Evolutionary conservation across 2,888 invertebrate genomes (phyloP), one percentile per base, ranked within the genome.

Genomic region (Ectobius pallidus): DNA sequence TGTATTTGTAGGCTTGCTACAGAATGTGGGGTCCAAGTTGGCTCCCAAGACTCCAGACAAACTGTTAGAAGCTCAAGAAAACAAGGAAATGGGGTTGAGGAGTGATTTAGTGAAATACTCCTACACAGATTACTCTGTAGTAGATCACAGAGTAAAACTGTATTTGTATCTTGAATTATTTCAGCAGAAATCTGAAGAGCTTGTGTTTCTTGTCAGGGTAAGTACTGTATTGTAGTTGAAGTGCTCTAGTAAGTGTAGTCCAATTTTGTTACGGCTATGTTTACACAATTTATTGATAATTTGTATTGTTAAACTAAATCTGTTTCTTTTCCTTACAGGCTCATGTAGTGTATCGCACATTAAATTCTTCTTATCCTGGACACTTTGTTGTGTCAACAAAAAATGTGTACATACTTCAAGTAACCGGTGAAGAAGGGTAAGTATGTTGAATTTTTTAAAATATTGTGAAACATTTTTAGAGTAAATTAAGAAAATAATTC

Each of bases 141-240:
- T 87, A 20, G 89, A 89, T 80, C 88, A 87, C 77, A 85, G 88
- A 63, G 81, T 89, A n/a, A 88, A 88, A 78, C 80, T 87, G 3
- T 86, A 86, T 78, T 83, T 89, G 44, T 86, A 86, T 78, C 82
- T 87, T 75, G 83, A 82, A 73, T 81, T 87, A 77, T 87, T 89
- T 76, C 85, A 87, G 75, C 84, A 86, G 74, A 82, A 85, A 72
- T 84, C 83, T 34, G 88, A 88, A 79, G 85, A 86, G 73, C 83
- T 88, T 6, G 83, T 86, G 67, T 78, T 88, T 63, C 81, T 79
- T n/a, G 69, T 85, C 1, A 84, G 84, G 77, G 86, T 86, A 73
- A 81, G 79, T 73, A 27, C 34, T 34, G 34, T 7, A 34, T 7
- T 34, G 11, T 34, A 11, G 11, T 7, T 34, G 11, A 34, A 11